Evolutionary conservation across 2,888 invertebrate species (phyloP).

Genomic region (Diarsia dahlii): DNA sequence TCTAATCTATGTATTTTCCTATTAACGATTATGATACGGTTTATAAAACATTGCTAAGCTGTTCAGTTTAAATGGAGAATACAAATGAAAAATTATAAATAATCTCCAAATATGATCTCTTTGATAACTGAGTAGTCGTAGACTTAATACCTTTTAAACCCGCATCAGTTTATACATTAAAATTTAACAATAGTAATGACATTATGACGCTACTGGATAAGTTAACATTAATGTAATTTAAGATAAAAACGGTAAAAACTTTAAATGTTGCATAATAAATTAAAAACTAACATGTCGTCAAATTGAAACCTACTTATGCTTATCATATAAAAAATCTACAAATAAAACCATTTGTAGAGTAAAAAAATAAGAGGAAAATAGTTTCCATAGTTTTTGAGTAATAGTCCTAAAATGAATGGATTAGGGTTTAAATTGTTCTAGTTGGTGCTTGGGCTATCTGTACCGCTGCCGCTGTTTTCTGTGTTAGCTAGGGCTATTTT

Average conservation of each 20-base stretch:
- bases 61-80: constrained; percentile 32
- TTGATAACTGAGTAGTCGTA: constrained; percentile 55
- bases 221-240: constrained; percentile 67
- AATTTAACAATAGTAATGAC: constrained; percentile 44
- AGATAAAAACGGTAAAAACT: constrained; percentile 68
- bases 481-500: constrained; percentile 84
- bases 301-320: constrained; percentile 86
- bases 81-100: constrained; percentile 60
- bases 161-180: constrained; percentile 66
- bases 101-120: constrained; percentile 68
- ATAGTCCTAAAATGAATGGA: constrained; percentile 51
- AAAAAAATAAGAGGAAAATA: constrained; percentile 89
- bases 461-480: constrained; percentile 94
- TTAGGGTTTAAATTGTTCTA: constrained; percentile 75
- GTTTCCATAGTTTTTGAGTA: constrained; percentile 75
- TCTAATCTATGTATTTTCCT: constrained; percentile 38
- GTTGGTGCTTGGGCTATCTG: constrained; percentile 94
- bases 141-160: constrained; percentile 71
- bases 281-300: constrained; percentile 76
- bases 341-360: constrained; percentile 90
- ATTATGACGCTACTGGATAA: constrained; percentile 53
- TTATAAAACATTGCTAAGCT: constrained; percentile 32
- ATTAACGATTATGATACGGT: constrained; percentile 47
- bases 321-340: constrained; percentile 86
- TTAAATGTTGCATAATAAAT: constrained; percentile 70